Evolutionary conservation across 2,888 invertebrate species (phyloP), one percentile per base, ranked within the genome.

Genomic region (Meloe dianella): DNA sequence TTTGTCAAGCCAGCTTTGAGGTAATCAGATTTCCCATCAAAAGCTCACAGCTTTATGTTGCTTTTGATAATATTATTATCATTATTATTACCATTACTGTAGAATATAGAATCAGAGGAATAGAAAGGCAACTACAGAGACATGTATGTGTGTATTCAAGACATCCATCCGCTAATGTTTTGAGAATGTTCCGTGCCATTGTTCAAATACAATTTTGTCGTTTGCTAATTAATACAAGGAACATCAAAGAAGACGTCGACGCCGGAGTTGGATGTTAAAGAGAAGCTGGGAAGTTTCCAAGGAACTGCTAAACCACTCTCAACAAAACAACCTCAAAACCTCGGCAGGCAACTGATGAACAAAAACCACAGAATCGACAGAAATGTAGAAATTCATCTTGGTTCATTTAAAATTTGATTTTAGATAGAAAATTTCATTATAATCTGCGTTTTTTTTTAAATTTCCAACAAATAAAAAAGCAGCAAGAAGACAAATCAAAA

Each of bases 201-300:
- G 86, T 87, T 86, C 85, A 86, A 87, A 87, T 86, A 86, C 86
- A 86, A 87, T 87, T 86, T 86, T 85, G 86, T 86, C 86, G 86
- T 87, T 86, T 86, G 85, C 86, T 87, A 87, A 87, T 86, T 87
- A 87, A 86, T 86, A 83, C 83, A 81, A 81, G 80, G 78, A 80
- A 85, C 83, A 85, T 86, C 85, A 86, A 86, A 86, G 85, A 85
- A 85, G 84, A 85, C 81, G 84, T 47, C 84, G 85, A 83, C 84
- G 47, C 84, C 84, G 85, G 84, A 84, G 84, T 58, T 57, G 82
- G 83, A 84, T 84, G 83, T 81, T 83, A 84, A 84, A 84, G 84
- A 84, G 47, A 47, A 47, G 84, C 82, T 81, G 82, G 71, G 68
- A 71, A 74, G 65, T 73, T 71, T 70, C 47, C 58, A 59, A 32